These are phyloP conservation scores for Falco columbarius DNA, from an alignment of 2,797 vertebrate genomes.

Conservation along the genomic window DNA sequence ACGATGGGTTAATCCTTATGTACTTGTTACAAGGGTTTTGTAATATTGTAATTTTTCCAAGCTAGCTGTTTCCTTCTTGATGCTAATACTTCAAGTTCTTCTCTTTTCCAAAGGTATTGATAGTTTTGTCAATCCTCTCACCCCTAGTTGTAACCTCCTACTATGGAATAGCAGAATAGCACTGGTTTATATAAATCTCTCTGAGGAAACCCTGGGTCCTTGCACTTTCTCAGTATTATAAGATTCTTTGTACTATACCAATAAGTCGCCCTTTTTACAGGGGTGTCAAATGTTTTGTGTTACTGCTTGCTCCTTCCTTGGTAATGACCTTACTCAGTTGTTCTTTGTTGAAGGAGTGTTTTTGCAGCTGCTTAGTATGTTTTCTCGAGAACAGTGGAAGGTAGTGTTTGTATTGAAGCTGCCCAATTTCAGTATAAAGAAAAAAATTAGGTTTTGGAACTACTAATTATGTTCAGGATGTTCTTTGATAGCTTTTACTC, in stretches of 20 bases:
- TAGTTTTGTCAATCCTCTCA: not conserved
- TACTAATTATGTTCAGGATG: not conserved
- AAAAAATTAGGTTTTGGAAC: not conserved
- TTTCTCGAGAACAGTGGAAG: not conserved
- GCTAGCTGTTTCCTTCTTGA: not conserved
- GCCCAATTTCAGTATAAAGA: not conserved
- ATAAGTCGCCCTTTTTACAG: not conserved
- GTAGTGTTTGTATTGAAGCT: not conserved
- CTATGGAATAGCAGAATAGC: not conserved
- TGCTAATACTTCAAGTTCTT: not conserved
- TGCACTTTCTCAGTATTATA: not conserved
- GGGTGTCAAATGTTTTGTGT: not conserved
- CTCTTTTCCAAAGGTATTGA: not conserved
- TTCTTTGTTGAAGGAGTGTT: not conserved
- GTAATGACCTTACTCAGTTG: not conserved
- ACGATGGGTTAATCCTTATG: not conserved
- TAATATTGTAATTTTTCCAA: not conserved
- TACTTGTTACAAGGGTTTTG: not conserved
- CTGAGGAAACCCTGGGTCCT: not conserved
- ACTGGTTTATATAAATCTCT: not conserved
- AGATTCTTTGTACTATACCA: not conserved
- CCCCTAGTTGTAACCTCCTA: not conserved
- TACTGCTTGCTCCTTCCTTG: not conserved
- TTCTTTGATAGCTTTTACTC: not conserved
- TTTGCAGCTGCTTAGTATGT: not conserved